These are phyloP conservation scores for Amblyteles armatorius DNA, from an alignment of 2,888 invertebrate genomes.

Conservation along the genomic window DNA sequence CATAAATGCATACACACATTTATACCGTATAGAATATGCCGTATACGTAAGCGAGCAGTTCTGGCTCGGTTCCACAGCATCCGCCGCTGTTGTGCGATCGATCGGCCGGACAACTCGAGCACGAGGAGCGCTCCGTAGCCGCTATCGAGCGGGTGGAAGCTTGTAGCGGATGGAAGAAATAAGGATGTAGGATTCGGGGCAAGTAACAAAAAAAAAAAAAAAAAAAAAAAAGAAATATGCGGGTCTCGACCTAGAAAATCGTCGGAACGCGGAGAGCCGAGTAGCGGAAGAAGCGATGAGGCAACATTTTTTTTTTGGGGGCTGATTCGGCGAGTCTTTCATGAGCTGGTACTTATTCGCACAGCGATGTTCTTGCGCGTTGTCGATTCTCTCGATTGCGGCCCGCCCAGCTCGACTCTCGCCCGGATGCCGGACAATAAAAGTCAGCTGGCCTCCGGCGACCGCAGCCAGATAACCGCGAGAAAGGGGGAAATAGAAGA, in stretches of 20 bases:
- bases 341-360: neutral
- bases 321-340: neutral
- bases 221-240: conserved; percentile 33
- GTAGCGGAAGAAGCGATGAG: conserved; percentile 1
- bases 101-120: conserved; percentile 49
- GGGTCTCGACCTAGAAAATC: conserved; percentile 71
- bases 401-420: conserved; percentile 1
- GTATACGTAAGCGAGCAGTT: conserved; percentile 6
- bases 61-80: conserved; percentile 23
- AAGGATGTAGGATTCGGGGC: conserved; percentile 61
- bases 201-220: conserved; percentile 50
- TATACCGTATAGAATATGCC: conserved; percentile 1
- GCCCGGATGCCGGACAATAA: conserved; percentile 63
- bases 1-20: conserved; percentile 1
- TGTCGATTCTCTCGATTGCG: neutral
- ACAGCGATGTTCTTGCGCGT: neutral
- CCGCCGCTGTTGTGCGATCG: conserved; percentile 54
- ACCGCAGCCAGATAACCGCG: conserved; percentile 43
- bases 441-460: conserved; percentile 50
- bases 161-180: conserved; percentile 18
- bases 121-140: neutral
- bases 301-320: neutral
- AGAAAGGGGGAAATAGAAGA: conserved; percentile 24
- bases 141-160: neutral
- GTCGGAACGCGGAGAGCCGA: conserved; percentile 57